Conservation (phyloP, 2,888 invertebrate species). For the Aphodius granarius region DNA sequence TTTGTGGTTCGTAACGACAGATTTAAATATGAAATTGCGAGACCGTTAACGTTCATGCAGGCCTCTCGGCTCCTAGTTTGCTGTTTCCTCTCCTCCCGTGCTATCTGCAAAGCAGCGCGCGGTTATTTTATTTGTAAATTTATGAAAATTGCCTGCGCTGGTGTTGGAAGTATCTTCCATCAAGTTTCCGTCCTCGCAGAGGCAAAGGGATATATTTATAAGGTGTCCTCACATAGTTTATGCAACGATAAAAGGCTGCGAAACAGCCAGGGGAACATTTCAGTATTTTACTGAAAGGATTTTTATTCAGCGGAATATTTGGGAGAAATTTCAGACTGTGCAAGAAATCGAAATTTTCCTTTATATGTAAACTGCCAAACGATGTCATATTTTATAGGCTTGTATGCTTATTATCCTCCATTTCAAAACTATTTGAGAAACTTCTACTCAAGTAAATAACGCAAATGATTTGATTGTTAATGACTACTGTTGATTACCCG, state of each 20-base stretch:
- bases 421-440: too few relatives aligned
- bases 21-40: neutral
- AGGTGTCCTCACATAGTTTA: neutral
- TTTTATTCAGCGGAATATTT: neutral
- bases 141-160: neutral
- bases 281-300: neutral
- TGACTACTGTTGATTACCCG: too few relatives aligned
- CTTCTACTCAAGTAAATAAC: too few relatives aligned
- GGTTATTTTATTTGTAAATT: neutral
- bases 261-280: neutral
- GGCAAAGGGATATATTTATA: neutral
- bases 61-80: neutral
- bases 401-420: too few relatives aligned
- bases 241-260: neutral
- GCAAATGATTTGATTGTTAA: too few relatives aligned
- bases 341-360: neutral
- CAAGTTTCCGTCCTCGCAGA: neutral
- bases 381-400: too few relatives aligned
- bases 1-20: neutral
- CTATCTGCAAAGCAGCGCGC: neutral
- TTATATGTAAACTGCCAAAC: too few relatives aligned
- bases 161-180: neutral
- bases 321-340: neutral
- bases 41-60: neutral
- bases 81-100: neutral